Percentiles rank a stretch among this genome's conserved stretches.
Conservation (phyloP, 2,113 vertebrate species). For the Marcusenius ussheri region DNA sequence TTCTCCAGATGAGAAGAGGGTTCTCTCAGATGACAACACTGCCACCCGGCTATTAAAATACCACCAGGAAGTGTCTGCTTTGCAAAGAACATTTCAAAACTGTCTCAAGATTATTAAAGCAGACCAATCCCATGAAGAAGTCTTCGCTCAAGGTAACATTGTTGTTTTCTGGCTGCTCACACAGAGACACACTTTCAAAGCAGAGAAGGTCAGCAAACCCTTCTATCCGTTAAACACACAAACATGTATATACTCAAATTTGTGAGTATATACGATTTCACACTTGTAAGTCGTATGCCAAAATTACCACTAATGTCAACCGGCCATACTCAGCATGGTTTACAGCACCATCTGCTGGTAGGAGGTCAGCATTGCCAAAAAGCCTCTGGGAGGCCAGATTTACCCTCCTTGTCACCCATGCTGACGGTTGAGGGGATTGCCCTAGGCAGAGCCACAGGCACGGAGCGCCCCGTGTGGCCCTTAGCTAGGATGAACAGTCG, state of each 20-base stretch:
- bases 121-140: slow-evolving; percentile 74
- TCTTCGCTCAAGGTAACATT: slow-evolving; percentile 72
- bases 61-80: slow-evolving; percentile 56
- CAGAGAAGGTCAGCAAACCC: background rate
- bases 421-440: slow-evolving; percentile 34
- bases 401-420: slow-evolving; percentile 32
- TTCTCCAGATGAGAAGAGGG: slow-evolving; percentile 31
- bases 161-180: background rate
- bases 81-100: slow-evolving; percentile 63
- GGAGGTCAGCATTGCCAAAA: slow-evolving; percentile 24
- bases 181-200: background rate
- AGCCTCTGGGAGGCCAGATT: slow-evolving; percentile 34
- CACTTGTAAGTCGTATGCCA: background rate
- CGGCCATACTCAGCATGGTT: background rate
- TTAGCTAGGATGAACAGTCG: slow-evolving; percentile 30
- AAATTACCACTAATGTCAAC: background rate
- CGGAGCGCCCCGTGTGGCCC: slow-evolving; percentile 35
- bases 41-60: slow-evolving; percentile 56
- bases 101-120: slow-evolving; percentile 63
- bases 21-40: slow-evolving; percentile 52
- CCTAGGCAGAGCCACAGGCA: slow-evolving; percentile 41
- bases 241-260: background rate
- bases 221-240: background rate
- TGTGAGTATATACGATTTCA: background rate
- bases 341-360: slow-evolving; percentile 24